phyloP scores from a whole-genome alignment of 2,113 vertebrate species.

The Crotalus helleri region DNA sequence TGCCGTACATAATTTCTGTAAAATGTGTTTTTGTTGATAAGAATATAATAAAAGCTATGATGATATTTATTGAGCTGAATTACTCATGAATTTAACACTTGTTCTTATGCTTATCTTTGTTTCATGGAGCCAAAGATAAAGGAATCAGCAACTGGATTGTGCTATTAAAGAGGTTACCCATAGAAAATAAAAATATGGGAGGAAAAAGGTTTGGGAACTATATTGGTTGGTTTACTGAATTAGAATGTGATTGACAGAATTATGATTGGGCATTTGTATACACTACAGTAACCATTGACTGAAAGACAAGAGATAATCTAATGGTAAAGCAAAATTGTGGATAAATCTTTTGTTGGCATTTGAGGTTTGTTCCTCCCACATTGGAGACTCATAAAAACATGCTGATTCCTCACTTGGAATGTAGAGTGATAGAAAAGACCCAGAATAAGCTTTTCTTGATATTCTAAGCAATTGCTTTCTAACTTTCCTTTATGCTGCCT shows the following conservation, averaged over 20 bases:
- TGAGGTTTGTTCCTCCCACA: neutral
- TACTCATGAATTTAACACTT: constrained; percentile 22
- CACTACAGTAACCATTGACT: neutral
- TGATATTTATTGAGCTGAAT: constrained; percentile 16
- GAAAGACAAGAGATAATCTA: neutral
- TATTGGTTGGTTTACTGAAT: neutral
- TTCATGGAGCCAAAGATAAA: neutral
- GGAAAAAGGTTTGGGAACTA: neutral
- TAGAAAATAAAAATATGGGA: neutral
- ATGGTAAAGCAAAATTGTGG: neutral
- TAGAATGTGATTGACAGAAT: neutral
- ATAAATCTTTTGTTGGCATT: neutral
- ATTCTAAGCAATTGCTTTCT: neutral
- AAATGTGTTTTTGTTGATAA: constrained; percentile 42
- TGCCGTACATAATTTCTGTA: constrained; percentile 41
- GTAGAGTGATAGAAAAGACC: neutral
- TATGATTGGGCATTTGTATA: neutral
- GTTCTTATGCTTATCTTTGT: constrained; percentile 25
- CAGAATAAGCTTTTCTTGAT: neutral
- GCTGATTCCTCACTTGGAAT: neutral
- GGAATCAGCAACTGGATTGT: accelerated
- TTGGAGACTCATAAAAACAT: neutral
- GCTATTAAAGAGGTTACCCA: neutral
- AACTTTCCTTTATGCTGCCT: neutral
- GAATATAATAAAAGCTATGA: constrained; percentile 30